Evolutionary conservation across 2,797 vertebrate species (phyloP).

Genomic region (Hydrolagus colliei): DNA sequence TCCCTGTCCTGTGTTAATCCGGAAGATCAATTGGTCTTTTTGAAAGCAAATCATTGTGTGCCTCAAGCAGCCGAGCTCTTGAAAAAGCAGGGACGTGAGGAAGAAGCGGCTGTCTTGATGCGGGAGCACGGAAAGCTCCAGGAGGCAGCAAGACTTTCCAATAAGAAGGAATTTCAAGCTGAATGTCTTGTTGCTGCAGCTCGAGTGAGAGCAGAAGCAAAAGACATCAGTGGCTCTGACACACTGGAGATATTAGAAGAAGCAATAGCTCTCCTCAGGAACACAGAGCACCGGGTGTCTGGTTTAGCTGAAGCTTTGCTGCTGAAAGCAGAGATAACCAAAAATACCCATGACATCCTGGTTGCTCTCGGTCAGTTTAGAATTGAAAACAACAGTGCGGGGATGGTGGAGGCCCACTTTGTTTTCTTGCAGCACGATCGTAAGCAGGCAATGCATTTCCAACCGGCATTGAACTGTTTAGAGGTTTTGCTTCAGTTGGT

Average conservation of each 20-base stretch:
- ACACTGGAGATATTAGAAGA: constrained; percentile 45
- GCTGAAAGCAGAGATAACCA: constrained; percentile 50
- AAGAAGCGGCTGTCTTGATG: constrained; percentile 64
- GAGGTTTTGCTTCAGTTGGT: constrained; percentile 51
- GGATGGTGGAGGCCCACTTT: constrained; percentile 56
- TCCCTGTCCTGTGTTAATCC: constrained; percentile 57
- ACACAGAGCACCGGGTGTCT: constrained; percentile 43
- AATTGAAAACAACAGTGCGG: constrained; percentile 50
- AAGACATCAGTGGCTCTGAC: not conserved
- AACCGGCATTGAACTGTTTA: constrained; percentile 52
- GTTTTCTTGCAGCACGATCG: constrained; percentile 38
- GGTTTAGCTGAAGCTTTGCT: constrained; percentile 55
- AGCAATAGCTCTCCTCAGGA: constrained; percentile 48
- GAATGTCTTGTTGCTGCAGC: constrained; percentile 55
- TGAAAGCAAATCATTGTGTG: constrained; percentile 54
- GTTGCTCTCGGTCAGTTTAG: constrained; percentile 45
- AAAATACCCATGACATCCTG: constrained; percentile 46
- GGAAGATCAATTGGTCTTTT: constrained; percentile 64
- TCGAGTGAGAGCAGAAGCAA: constrained; percentile 38
- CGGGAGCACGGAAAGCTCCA: constrained; percentile 55
- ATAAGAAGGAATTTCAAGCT: constrained; percentile 52
- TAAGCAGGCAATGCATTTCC: constrained; percentile 26
- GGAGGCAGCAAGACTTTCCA: constrained; percentile 58
- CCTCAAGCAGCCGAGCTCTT: constrained; percentile 56
- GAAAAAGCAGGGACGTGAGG: constrained; percentile 49